phyloP scores from a whole-genome alignment of 2,797 vertebrate species.

The Melanotaenia maccullochi region DNA sequence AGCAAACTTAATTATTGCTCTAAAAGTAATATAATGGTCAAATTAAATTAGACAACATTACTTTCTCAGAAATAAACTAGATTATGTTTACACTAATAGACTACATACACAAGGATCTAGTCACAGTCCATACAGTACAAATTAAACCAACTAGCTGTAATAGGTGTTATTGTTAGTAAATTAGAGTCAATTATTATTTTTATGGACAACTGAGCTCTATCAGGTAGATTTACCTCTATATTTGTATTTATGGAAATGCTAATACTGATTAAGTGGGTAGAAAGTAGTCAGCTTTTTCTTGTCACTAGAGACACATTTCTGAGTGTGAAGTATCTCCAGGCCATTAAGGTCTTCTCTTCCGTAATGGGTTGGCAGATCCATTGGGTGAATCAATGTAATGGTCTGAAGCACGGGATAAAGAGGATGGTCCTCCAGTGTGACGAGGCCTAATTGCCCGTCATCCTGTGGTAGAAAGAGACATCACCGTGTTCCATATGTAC shows the following conservation, averaged over 20 bases:
- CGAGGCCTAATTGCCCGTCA: conserved; percentile 83
- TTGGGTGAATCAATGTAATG: conserved; percentile 76
- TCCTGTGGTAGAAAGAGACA: conserved; percentile 79
- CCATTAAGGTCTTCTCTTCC: conserved; percentile 70
- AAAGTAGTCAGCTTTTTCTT: conserved; percentile 23
- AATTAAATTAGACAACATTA: conserved; percentile 51
- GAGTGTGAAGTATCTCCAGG: conserved; percentile 65
- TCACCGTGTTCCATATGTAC: conserved; percentile 73
- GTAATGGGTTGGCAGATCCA: conserved; percentile 70
- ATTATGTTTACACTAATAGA: conserved; percentile 57
- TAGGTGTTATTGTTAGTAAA: conserved; percentile 1
- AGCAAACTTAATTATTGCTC: conserved; percentile 46
- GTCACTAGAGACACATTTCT: conserved; percentile 41
- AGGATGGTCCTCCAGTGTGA: conserved; percentile 76
- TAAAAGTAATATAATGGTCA: conserved; percentile 51
- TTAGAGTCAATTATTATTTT: conserved; percentile 21
- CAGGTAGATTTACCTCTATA: conserved; percentile 11
- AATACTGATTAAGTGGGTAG: conserved; percentile 23
- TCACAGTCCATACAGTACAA: conserved; percentile 36
- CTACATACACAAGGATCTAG: conserved; percentile 25
- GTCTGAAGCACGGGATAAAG: conserved; percentile 73
- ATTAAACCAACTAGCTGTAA: conserved; percentile 31
- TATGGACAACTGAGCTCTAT: conserved; percentile 10
- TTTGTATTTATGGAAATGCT: conserved; percentile 32
- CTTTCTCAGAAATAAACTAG: conserved; percentile 44